A percentile compares a stretch with the other conserved stretches of the same genome.
These are phyloP conservation scores for Ptilorrhoa leucosticta DNA, from an alignment of 2,113 vertebrate species.

Conservation along the genomic window DNA sequence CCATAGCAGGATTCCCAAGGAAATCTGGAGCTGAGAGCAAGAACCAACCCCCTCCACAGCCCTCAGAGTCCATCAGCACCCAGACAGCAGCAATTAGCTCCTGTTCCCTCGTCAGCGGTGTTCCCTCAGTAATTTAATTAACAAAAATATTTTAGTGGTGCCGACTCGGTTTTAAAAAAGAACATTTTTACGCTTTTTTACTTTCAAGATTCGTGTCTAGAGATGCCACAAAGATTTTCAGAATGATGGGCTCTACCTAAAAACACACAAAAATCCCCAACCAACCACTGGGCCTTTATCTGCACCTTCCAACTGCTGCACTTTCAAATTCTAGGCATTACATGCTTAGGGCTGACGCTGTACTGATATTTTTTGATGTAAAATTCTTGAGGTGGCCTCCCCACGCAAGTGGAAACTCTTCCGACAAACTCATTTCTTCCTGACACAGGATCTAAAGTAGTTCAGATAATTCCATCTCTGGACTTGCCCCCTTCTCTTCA, in stretches of 20 bases:
- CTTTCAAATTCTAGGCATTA: not conserved
- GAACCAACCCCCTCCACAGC: not conserved
- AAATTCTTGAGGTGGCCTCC: not conserved
- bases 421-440: not conserved
- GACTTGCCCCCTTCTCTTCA: not conserved
- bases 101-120: not conserved
- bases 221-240: not conserved
- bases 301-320: not conserved
- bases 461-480: not conserved
- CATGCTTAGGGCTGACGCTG: not conserved
- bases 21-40: not conserved
- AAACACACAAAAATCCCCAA: not conserved
- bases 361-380: rapidly evolving
- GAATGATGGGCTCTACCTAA: not conserved
- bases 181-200: rapidly evolving
- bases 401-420: not conserved
- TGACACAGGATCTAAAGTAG: not conserved
- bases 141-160: not conserved
- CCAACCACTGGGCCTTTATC: not conserved
- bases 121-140: not conserved
- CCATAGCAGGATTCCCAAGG: not conserved
- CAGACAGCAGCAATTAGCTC: not conserved
- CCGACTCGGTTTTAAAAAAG: not conserved
- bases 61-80: not conserved
- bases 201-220: not conserved